Evolutionary conservation across 2,888 invertebrate species (phyloP).

Genomic region (Rhodophaea formosa): DNA sequence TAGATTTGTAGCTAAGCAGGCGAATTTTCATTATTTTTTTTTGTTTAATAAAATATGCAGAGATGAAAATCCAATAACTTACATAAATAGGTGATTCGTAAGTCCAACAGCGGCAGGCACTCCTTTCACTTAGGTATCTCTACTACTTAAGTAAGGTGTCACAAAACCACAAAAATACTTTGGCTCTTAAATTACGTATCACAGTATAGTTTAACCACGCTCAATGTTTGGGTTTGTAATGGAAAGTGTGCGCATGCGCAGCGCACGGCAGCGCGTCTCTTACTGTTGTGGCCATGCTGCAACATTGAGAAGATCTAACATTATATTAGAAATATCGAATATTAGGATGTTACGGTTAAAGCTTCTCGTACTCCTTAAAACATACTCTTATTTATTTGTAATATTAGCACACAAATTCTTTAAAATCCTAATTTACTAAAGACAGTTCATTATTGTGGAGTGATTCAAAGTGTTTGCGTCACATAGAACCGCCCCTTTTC

Average conservation of each 20-base stretch:
- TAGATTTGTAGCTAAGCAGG: no score
- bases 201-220: not conserved
- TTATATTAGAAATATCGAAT: not conserved
- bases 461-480: constrained; percentile 14
- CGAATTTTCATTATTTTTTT: no score
- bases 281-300: constrained; percentile 41
- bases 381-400: not conserved
- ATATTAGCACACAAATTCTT: not conserved
- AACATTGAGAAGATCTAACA: constrained; percentile 9
- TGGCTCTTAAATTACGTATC: constrained; percentile 11
- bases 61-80: not conserved
- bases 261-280: constrained; percentile 66
- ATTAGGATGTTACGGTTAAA: not conserved
- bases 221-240: not conserved
- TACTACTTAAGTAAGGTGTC: not conserved
- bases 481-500: constrained; percentile 14
- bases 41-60: not conserved
- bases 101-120: not conserved
- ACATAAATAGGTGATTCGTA: not conserved
- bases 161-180: not conserved
- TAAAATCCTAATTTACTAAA: not conserved
- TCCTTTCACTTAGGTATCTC: not conserved
- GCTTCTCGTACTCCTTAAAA: not conserved
- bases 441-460: not conserved
- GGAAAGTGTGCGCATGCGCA: constrained; percentile 58